Evolutionary conservation across 1,140 invertebrate genomes (phyloP).

Genomic region (Zeugodacus cucurbitae): DNA sequence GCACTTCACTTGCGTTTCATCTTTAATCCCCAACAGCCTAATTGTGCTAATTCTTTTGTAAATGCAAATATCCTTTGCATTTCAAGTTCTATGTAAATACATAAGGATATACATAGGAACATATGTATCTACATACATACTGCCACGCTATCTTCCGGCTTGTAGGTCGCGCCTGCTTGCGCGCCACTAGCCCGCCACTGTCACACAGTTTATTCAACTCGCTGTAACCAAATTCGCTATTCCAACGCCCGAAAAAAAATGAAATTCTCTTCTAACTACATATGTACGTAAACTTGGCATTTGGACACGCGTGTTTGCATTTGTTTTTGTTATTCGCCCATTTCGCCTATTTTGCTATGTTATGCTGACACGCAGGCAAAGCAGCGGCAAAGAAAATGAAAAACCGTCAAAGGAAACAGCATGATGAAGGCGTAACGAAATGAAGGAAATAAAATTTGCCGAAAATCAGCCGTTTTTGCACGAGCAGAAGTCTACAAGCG

Average conservation of each 20-base stretch:
- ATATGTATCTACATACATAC: not conserved
- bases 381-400: not conserved
- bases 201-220: slow-evolving; percentile 23
- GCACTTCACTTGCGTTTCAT: not conserved
- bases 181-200: not conserved
- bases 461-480: not conserved
- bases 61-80: slow-evolving; percentile 29
- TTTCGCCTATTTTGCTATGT: not conserved
- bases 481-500: not conserved
- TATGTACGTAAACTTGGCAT: slow-evolving; percentile 38
- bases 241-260: not conserved
- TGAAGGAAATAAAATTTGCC: not conserved
- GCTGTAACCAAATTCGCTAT: slow-evolving; percentile 12
- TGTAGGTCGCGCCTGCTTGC: not conserved
- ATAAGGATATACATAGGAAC: not conserved
- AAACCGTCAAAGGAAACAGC: not conserved
- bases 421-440: not conserved
- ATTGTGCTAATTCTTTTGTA: slow-evolving; percentile 34
- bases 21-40: slow-evolving; percentile 7
- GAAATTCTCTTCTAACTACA: not conserved
- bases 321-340: not conserved
- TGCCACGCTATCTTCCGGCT: not conserved
- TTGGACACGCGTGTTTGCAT: not conserved
- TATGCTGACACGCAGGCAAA: slow-evolving; percentile 13
- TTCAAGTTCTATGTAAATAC: not conserved